Base-by-base conservation (phyloP, 2,113 vertebrate genomes). In the Takifugu flavidus region DNA sequence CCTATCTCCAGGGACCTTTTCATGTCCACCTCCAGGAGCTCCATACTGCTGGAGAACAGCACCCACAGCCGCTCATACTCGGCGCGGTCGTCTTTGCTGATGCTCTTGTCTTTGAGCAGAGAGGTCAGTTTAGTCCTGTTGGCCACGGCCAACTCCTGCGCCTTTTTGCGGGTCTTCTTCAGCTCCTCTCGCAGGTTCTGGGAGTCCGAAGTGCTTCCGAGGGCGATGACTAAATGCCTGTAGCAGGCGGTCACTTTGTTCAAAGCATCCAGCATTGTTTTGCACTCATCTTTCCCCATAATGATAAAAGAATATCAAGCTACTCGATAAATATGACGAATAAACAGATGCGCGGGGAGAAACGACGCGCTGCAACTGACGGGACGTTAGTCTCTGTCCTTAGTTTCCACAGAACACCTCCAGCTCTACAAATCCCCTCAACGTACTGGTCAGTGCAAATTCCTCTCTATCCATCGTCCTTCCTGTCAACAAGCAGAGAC, bases 31-130 rank as follows among this genome's bases (percentile, higher is more conserved):
- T 99, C 96, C 86, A 99, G 86, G 55, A 98, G 89, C 73, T 99
- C 97, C 92, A 99, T 89, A 88, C 95, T 96, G 82, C 94, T 94
- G 5, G 94, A 93, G 76, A 98, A 98, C n/a, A 96, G 86, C 67
- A 98, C 97, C 97, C 97, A 99, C 20, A 98, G 91, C 50, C 96
- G 91, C 90, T 98, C 95, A 43, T 97, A 95, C 82, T 99, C 97
- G 2, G 88, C 80, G 45, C 93, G 92, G 61, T 98, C 95, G 44
- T 98, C 95, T 8, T 91, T 90, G 70, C 88, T 92, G 79, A 94
- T 85, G 62, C 39, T 80, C 71, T 91, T 93, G 85, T 97, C 94
- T 77, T 94, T 94, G 39, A 98, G 89, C 25, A 93, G 86, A 13
- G 91, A 75, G 4, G 95, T 98, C 56, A 99, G 91, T 77, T 89